Evolutionary conservation across 2,888 invertebrate species (phyloP).

Genomic region (Mimachlamys varia): DNA sequence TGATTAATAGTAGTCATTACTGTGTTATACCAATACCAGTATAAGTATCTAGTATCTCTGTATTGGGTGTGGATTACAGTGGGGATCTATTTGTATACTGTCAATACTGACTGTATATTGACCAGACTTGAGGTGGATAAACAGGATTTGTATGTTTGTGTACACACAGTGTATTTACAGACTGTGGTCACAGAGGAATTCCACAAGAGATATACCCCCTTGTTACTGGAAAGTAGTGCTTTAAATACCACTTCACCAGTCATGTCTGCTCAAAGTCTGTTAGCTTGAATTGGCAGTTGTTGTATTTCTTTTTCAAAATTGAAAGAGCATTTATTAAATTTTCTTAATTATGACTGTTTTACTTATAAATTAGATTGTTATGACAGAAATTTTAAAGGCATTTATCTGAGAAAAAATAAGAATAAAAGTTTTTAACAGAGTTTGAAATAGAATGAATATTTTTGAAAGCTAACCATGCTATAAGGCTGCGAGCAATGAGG

Average conservation of each 20-base stretch:
- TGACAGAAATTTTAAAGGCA: background rate
- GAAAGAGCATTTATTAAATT: background rate
- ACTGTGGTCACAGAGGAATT: background rate
- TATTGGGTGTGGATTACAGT: background rate
- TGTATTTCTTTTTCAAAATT: background rate
- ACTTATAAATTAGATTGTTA: background rate
- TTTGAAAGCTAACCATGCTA: background rate
- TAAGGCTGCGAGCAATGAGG: background rate
- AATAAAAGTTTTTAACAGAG: background rate
- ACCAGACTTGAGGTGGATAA: constrained; percentile 1
- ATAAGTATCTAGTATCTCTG: no score
- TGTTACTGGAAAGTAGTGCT: constrained; percentile 27
- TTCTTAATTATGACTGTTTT: background rate
- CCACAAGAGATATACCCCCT: background rate
- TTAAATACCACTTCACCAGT: background rate
- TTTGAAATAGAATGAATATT: background rate
- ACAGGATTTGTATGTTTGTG: constrained; percentile 31
- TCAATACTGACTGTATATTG: background rate
- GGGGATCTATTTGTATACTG: background rate
- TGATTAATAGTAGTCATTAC: no score
- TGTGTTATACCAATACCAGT: no score
- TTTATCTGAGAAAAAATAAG: background rate
- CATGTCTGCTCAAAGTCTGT: background rate
- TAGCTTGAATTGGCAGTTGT: background rate
- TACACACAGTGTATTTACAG: constrained; percentile 11